Conservation (phyloP, 2,113 vertebrate species). For the Marcusenius ussheri region DNA sequence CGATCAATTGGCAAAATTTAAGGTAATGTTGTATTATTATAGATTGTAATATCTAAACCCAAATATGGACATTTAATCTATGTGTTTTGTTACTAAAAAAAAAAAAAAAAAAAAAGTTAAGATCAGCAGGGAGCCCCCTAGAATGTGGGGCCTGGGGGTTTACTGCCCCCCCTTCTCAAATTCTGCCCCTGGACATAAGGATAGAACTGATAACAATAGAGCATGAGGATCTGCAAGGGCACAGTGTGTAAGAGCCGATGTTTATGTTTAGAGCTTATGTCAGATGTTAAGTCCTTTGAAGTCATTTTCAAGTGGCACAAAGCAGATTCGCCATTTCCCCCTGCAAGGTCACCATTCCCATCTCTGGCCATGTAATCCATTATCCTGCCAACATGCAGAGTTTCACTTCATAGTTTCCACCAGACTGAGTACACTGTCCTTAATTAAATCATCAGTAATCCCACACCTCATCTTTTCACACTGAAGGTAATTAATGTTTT, state of each 20-base stretch:
- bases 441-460: conserved; percentile 97
- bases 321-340: conserved; percentile 33
- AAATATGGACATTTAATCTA: background rate
- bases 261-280: background rate
- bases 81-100: background rate
- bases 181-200: background rate
- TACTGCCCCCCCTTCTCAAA: background rate
- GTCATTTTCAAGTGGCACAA: conserved; percentile 42
- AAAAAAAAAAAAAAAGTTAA: background rate
- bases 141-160: background rate
- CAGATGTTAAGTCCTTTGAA: conserved; percentile 35
- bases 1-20: background rate
- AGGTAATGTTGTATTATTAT: background rate
- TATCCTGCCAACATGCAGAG: conserved; percentile 75
- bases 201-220: background rate
- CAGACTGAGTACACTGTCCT: conserved; percentile 73
- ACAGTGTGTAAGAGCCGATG: background rate
- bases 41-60: background rate
- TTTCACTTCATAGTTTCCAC: conserved; percentile 70
- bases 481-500: conserved; percentile 99
- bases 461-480: conserved; percentile 86
- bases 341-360: conserved; percentile 82
- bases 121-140: background rate
- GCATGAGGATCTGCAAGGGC: background rate
- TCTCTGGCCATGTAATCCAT: conserved; percentile 74